Conservation (phyloP, 2,797 vertebrate genomes). For the Oryzias sinensis region DNA sequence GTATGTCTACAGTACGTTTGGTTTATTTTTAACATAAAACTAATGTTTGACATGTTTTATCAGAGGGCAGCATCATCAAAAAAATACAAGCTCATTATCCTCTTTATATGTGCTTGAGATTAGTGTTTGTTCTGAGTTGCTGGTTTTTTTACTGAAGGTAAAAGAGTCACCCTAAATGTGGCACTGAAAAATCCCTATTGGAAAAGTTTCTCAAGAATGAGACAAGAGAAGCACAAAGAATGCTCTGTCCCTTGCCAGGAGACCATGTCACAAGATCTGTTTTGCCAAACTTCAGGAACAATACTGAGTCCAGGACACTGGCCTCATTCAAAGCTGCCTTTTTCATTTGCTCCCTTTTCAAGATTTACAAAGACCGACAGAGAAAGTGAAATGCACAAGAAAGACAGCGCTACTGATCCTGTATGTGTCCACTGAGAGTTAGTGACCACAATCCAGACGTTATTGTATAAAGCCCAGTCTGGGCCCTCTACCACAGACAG, state of each 20-base stretch:
- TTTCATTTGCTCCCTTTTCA: slow-evolving; percentile 63
- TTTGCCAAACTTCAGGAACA: slow-evolving; percentile 71
- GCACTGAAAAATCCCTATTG: slow-evolving; percentile 17
- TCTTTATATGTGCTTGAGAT: slow-evolving; percentile 9
- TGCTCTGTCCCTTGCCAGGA: slow-evolving; percentile 70
- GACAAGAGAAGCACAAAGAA: slow-evolving; percentile 69
- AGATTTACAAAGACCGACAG: slow-evolving; percentile 72
- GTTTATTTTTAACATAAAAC: no score
- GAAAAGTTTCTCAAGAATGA: slow-evolving; percentile 67
- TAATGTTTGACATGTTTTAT: no score
- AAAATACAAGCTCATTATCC: slow-evolving; percentile 36
- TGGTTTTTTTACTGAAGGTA: slow-evolving; percentile 36
- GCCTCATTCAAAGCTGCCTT: slow-evolving; percentile 68
- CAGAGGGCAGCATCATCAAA: no score
- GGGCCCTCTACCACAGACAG: slow-evolving; percentile 29
- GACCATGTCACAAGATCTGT: slow-evolving; percentile 78
- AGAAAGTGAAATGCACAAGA: slow-evolving; percentile 57
- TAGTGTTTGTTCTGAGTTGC: slow-evolving; percentile 34
- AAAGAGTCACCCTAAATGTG: slow-evolving; percentile 36
- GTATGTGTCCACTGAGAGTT: slow-evolving; percentile 59
- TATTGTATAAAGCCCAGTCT: slow-evolving; percentile 35
- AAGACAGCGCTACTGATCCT: slow-evolving; percentile 44
- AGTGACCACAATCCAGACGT: slow-evolving; percentile 40
- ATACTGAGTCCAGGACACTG: slow-evolving; percentile 69
- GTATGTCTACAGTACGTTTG: neutral